Percentiles rank a stretch among this genome's conserved stretches.
Evolutionary conservation across 2,113 vertebrate genomes (phyloP).

Genomic region (Polyodon spathula): DNA sequence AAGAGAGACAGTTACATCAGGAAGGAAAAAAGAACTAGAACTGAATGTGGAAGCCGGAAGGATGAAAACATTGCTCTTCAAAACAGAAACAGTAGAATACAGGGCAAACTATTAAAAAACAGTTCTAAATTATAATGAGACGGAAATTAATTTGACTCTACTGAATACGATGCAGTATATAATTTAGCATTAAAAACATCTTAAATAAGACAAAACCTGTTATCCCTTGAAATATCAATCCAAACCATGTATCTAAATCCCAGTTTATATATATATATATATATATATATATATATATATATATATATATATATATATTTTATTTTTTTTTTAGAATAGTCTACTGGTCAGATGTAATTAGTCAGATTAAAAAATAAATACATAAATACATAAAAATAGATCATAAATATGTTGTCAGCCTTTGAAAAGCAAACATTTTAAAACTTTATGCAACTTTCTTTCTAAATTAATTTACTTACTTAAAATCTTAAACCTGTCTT

Average conservation of each 20-base stretch:
- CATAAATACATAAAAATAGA: neutral
- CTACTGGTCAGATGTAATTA: neutral
- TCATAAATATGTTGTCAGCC: no score
- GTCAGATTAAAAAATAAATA: constrained; percentile 6
- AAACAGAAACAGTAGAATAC: constrained; percentile 6
- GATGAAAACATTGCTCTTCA: constrained; percentile 8
- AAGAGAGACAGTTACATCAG: constrained; percentile 40
- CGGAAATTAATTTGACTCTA: neutral
- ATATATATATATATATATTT: no score
- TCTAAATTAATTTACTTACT: no score
- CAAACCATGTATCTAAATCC: neutral
- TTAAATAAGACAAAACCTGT: constrained; percentile 6
- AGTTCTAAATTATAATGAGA: constrained; percentile 6
- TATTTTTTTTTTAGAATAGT: no score
- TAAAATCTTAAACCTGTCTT: no score
- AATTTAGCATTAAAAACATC: constrained; percentile 12
- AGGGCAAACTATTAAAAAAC: constrained; percentile 21
- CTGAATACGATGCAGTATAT: neutral
- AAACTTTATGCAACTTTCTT: neutral
- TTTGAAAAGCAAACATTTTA: neutral
- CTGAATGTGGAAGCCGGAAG: constrained; percentile 26
- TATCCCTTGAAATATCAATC: constrained; percentile 12
- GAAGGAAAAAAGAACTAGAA: constrained; percentile 14
- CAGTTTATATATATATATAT: no score
- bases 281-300: no score